phyloP scores from a whole-genome alignment of 2,113 vertebrate genomes.

The Coptodon rendalli region DNA sequence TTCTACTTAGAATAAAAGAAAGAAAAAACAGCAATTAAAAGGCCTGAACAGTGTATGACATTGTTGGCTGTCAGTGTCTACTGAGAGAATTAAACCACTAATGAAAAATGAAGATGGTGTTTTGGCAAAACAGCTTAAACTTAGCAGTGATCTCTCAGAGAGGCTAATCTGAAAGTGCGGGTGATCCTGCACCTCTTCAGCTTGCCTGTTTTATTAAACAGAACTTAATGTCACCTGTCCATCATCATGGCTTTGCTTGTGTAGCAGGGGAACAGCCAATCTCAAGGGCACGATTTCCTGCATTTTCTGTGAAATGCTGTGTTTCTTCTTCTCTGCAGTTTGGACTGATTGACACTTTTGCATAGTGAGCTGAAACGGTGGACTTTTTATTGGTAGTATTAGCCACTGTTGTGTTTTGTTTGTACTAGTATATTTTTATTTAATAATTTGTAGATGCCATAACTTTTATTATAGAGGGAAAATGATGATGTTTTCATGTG shows the following conservation, averaged over 20 bases:
- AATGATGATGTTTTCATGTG: neutral
- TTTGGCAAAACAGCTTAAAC: neutral
- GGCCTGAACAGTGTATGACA: neutral
- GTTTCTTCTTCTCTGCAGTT: neutral
- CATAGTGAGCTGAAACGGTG: neutral
- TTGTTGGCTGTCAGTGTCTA: neutral
- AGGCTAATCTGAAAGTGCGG: neutral
- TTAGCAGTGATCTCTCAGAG: neutral
- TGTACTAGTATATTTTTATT: neutral
- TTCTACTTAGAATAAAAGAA: neutral
- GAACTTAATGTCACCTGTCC: neutral
- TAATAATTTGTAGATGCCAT: neutral
- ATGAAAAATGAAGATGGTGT: neutral
- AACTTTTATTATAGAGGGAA: neutral
- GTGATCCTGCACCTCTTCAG: neutral
- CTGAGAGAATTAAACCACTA: neutral
- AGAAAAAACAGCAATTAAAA: neutral
- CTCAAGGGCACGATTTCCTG: neutral
- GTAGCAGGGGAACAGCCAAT: neutral
- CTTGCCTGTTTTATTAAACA: neutral
- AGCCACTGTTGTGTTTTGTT: neutral
- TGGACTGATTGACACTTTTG: neutral
- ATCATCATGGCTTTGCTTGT: neutral
- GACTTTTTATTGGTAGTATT: neutral
- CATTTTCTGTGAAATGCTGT: neutral